A percentile compares a stretch with the other conserved stretches of the same genome.
Conservation (phyloP, 2,888 invertebrate genomes). For the Sesia bembeciformis region DNA sequence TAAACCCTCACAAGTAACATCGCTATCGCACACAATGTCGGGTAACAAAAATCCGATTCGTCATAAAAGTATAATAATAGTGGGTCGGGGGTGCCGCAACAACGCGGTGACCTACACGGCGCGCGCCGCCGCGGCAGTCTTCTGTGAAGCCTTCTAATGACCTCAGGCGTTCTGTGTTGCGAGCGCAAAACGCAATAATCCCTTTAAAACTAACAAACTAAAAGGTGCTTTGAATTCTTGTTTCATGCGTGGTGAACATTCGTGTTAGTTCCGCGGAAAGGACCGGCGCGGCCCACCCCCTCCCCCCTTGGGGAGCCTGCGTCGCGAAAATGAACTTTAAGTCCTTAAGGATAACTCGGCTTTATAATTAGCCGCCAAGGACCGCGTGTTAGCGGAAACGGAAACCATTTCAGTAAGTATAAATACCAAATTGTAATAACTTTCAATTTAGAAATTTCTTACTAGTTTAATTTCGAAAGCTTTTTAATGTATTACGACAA, state of each 20-base stretch:
- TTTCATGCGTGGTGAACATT: slow-evolving; percentile 42
- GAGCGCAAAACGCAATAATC: slow-evolving; percentile 35
- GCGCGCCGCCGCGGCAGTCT: slow-evolving; percentile 70
- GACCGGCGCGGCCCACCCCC: slow-evolving; percentile 45
- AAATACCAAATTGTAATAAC: too few species aligned
- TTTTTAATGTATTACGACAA: too few species aligned
- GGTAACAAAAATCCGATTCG: slow-evolving; percentile 66
- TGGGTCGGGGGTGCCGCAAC: slow-evolving; percentile 63
- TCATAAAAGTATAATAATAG: slow-evolving; percentile 75
- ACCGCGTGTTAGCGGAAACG: slow-evolving; percentile 20
- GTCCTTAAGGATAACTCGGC: slow-evolving; percentile 43
- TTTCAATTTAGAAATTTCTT: too few species aligned
- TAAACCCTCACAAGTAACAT: slow-evolving; percentile 4
- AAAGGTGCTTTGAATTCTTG: slow-evolving; percentile 40
- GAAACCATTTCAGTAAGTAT: slow-evolving; percentile 2
- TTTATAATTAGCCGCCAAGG: slow-evolving; percentile 48
- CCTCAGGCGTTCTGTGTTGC: slow-evolving; percentile 66
- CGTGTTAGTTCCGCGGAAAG: slow-evolving; percentile 16
- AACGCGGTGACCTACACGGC: slow-evolving; percentile 39
- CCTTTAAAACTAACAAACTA: slow-evolving; percentile 37
- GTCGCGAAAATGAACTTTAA: slow-evolving; percentile 60
- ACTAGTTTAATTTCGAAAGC: too few species aligned
- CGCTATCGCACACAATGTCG: slow-evolving; percentile 25
- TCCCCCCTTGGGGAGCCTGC: slow-evolving; percentile 15
- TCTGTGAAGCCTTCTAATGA: slow-evolving; percentile 70